Percentiles rank a stretch among this genome's conserved stretches.
Evolutionary conservation across 2,888 invertebrate genomes (phyloP).

Genomic region (Oeneis ivallda): DNA sequence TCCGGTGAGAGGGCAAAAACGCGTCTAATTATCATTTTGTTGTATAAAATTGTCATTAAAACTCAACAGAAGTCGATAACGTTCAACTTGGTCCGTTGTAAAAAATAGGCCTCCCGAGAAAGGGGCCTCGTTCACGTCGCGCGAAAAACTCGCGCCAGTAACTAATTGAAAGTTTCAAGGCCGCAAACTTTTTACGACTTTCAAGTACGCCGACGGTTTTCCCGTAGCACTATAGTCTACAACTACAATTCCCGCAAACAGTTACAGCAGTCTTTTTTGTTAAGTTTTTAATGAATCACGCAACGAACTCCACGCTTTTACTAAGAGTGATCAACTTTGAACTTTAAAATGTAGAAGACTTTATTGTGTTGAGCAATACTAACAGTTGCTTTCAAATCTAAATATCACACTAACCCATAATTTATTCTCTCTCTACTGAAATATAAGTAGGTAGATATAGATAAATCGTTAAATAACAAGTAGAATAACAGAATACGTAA

Average conservation of each 20-base stretch:
- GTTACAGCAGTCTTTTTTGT: neutral
- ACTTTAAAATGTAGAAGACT: neutral
- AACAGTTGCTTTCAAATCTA: too few species aligned
- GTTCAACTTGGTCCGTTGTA: conserved; percentile 65
- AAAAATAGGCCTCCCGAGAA: conserved; percentile 63
- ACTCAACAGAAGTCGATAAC: conserved; percentile 71
- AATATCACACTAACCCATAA: too few species aligned
- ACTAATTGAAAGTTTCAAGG: conserved; percentile 29
- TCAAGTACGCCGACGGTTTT: conserved; percentile 18
- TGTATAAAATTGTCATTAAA: conserved; percentile 77
- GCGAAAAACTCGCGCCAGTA: conserved; percentile 29
- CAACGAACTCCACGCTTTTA: conserved; percentile 6
- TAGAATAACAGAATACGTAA: too few species aligned
- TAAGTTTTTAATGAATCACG: neutral
- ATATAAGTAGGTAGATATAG: too few species aligned
- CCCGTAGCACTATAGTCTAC: conserved; percentile 7
- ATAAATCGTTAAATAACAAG: too few species aligned
- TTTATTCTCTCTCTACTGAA: too few species aligned
- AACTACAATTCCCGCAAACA: conserved; percentile 15
- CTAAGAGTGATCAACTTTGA: neutral
- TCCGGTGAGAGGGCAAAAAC: conserved; percentile 51
- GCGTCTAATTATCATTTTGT: conserved; percentile 74
- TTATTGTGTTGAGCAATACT: neutral
- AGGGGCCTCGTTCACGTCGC: conserved; percentile 46
- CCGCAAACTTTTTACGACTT: conserved; percentile 27